Conservation (phyloP, 2,797 vertebrate species). For the Sebastes jordani region DNA sequence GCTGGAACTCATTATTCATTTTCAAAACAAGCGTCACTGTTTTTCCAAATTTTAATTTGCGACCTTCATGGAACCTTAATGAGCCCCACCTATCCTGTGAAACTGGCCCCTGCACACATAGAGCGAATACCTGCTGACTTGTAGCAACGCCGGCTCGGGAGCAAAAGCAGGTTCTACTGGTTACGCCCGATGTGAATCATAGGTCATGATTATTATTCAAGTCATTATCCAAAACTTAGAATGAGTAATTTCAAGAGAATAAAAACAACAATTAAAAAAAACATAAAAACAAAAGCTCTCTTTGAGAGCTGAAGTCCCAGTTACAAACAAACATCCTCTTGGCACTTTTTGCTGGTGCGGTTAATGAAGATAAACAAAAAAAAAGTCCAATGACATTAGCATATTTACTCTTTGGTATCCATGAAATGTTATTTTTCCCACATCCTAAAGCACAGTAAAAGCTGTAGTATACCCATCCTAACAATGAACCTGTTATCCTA, state of each 20-base stretch:
- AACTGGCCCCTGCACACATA: conserved; percentile 11
- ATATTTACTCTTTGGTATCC: conserved; percentile 67
- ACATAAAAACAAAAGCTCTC: neutral
- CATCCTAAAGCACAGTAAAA: conserved; percentile 22
- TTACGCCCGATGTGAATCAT: conserved; percentile 38
- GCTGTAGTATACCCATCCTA: neutral
- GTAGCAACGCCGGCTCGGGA: neutral
- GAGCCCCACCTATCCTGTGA: conserved; percentile 22
- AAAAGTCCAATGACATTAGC: neutral
- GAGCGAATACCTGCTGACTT: neutral
- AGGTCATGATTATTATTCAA: conserved; percentile 59
- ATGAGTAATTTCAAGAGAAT: conserved; percentile 16
- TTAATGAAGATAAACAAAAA: conserved; percentile 21
- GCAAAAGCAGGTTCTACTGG: conserved; percentile 65
- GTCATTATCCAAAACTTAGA: conserved; percentile 55
- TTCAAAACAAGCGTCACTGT: neutral
- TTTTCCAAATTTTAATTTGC: neutral
- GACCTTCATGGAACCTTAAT: neutral
- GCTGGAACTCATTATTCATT: neutral
- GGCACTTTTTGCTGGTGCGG: conserved; percentile 28
- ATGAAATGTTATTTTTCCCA: conserved; percentile 31
- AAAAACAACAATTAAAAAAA: neutral
- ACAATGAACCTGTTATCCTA: conserved; percentile 8
- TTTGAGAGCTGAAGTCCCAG: conserved; percentile 6
- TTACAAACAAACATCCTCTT: conserved; percentile 21